Evolutionary conservation across 2,113 vertebrate species (phyloP).

Genomic region (Callospermophilus lateralis): DNA sequence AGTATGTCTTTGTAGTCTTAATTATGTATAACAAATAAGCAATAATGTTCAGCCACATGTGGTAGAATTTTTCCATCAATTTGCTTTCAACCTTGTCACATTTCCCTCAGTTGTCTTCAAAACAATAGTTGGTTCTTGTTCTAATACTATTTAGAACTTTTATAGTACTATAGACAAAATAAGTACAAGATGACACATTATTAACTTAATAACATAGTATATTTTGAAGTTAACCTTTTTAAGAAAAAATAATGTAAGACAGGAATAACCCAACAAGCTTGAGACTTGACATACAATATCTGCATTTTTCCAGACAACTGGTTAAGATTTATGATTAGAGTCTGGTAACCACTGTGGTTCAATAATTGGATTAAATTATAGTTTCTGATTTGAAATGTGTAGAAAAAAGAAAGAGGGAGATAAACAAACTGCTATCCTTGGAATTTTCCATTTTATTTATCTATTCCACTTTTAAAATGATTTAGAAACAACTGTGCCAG

Average conservation of each 20-base stretch:
- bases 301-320: neutral
- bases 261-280: neutral
- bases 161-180: neutral
- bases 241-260: slow-evolving; percentile 11
- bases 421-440: neutral
- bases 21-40: neutral
- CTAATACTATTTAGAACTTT: neutral
- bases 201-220: neutral
- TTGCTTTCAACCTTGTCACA: neutral
- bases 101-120: neutral
- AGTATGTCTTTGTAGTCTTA: neutral
- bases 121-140: neutral
- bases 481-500: slow-evolving; percentile 35
- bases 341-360: neutral
- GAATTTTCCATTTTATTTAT: neutral
- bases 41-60: neutral
- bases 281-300: neutral
- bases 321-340: neutral
- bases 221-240: neutral
- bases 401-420: neutral
- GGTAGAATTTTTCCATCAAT: neutral
- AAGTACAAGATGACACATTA: neutral
- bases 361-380: neutral
- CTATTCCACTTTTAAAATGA: slow-evolving; percentile 45
- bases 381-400: neutral